phyloP scores from a whole-genome alignment of 2,797 vertebrate species.

The Gallirallus australis region DNA sequence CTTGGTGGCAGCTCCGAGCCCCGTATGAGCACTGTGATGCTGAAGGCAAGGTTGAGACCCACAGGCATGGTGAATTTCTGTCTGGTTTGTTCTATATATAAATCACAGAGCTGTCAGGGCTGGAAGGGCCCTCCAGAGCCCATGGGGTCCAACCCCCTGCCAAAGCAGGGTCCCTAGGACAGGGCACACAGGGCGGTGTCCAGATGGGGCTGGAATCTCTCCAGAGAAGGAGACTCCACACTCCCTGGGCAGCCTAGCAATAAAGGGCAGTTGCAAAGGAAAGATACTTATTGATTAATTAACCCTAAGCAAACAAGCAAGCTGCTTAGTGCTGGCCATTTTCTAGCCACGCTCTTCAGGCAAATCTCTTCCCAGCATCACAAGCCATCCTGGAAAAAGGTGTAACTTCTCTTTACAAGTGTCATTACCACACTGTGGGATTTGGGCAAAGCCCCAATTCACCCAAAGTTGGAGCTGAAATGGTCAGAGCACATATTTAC shows the following conservation, averaged over 20 bases:
- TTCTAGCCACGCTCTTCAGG: neutral
- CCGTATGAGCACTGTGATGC: neutral
- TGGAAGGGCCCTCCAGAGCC: too few relatives aligned
- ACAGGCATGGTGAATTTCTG: rapidly evolving
- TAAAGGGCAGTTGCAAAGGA: neutral
- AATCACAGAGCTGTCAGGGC: neutral
- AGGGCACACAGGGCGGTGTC: too few relatives aligned
- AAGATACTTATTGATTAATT: neutral
- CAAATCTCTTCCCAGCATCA: neutral
- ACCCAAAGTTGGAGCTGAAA: neutral
- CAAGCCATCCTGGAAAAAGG: neutral
- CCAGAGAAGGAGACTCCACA: too few relatives aligned
- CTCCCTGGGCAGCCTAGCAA: too few relatives aligned
- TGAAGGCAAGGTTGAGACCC: neutral
- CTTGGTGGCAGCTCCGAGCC: neutral
- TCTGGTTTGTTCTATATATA: neutral
- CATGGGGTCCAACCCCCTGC: too few relatives aligned
- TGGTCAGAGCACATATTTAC: neutral
- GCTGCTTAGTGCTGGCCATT: neutral
- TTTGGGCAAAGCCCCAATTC: neutral
- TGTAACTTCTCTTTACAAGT: rapidly evolving
- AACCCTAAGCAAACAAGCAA: neutral
- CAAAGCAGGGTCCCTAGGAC: too few relatives aligned
- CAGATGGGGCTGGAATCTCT: too few relatives aligned
- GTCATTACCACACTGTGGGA: rapidly evolving